Evolutionary conservation across 2,888 invertebrate genomes (phyloP).

Genomic region (Eupithecia subumbrata): DNA sequence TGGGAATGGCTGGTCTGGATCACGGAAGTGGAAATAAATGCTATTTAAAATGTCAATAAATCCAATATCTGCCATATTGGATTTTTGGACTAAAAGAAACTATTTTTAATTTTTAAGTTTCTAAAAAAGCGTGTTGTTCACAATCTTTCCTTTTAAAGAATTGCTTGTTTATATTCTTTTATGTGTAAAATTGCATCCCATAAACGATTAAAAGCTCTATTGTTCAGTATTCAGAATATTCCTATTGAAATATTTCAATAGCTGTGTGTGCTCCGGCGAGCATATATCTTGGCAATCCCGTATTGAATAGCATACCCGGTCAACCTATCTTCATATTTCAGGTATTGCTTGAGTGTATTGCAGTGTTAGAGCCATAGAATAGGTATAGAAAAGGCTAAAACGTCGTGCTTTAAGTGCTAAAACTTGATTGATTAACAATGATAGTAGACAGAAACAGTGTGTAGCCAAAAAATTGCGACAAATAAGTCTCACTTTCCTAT

Average conservation of each 20-base stretch:
- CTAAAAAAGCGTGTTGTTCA: background rate
- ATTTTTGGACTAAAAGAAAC: background rate
- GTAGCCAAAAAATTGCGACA: too few relatives aligned
- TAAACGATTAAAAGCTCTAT: background rate
- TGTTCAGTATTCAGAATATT: background rate
- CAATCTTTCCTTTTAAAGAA: background rate
- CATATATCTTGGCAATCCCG: background rate
- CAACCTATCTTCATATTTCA: background rate
- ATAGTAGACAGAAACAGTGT: too few relatives aligned
- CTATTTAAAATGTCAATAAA: background rate
- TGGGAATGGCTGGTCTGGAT: background rate
- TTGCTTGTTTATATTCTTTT: background rate
- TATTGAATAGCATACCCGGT: background rate
- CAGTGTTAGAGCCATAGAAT: background rate
- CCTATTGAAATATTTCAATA: constrained; percentile 1
- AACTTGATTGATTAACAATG: background rate
- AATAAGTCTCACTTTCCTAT: too few relatives aligned
- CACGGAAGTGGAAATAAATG: background rate
- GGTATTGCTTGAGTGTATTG: background rate
- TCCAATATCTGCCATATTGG: background rate
- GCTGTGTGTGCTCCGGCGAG: background rate
- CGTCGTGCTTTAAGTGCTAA: background rate
- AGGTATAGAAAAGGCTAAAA: background rate
- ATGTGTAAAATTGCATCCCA: background rate
- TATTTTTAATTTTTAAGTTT: background rate